Base-by-base conservation (phyloP, 2,797 vertebrate species). In the Sebastes baramenuke region DNA sequence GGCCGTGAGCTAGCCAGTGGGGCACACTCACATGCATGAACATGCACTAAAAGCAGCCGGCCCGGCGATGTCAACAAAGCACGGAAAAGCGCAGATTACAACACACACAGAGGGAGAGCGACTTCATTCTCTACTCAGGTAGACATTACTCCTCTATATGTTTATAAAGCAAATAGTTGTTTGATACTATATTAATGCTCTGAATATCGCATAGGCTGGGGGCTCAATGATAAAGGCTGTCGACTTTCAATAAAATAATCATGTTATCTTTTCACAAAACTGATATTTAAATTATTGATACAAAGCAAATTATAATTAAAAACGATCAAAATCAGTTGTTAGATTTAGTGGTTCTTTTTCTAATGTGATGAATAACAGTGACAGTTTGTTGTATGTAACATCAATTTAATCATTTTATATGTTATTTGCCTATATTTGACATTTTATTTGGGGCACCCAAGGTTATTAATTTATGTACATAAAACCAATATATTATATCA, bases 11-110 rank as follows among this genome's bases (percentile, higher is more conserved):
- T 46, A 46, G 42, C 16, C 42, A 46, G 16, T 18, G 42, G 42
- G 42, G 42, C 42, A 46, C 16, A 18, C 42, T 18, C 14, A 46
- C 16, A 46, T 18, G 14, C 42, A 46, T 8, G 16, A 18, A 46
- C 16, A 46, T 46, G 42, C 16, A 46, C 7, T 8, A 46, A 46
- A 46, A 46, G 42, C 42, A 18, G 42, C 42, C 16, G 3, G 16
- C 42, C 42, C 42, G 7, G 42, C 16, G 14, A 46, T 18, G 42
- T 46, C 38, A 42, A 42, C 16, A 46, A 8, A 46, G 42, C 38
- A 42, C 14, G 0, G 38, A 42, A 0, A 42, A 42, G 2, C 0
- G 0, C 14, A 42, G 6, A 42, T 42, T 42, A 42, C 42, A 46
- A 8, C 16, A 46, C 42, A 46, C 6, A 46, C 0, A 46, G 42